A percentile compares a stretch with the other conserved stretches of the same genome.
Conservation (phyloP, 30 jellyfish, hydroid and myxozoan species). For the Mastigias papua region DNA sequence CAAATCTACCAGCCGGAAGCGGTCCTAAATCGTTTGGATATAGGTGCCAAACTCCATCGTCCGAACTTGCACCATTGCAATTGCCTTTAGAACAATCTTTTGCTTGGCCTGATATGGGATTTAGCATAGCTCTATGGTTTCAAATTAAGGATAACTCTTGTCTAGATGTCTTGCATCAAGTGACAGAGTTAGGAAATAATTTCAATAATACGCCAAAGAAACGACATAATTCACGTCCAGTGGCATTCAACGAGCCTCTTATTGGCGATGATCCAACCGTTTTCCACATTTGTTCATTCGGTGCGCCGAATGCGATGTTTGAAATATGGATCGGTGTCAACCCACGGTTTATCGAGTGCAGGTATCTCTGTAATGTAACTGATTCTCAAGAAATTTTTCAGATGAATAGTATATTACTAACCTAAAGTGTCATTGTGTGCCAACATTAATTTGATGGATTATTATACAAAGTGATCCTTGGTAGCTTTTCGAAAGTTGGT, state of each 20-base stretch:
- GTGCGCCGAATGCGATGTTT: constrained; percentile 86
- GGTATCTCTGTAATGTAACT: constrained; percentile 43
- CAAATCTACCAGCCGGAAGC: constrained; percentile 40
- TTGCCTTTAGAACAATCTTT: constrained; percentile 81
- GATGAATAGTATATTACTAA: not conserved
- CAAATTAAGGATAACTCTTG: constrained; percentile 46
- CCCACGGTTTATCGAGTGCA: constrained; percentile 83
- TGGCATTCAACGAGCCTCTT: constrained; percentile 5
- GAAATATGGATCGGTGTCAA: constrained; percentile 93
- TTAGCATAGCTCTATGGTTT: constrained; percentile 91
- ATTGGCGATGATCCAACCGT: constrained; percentile 52
- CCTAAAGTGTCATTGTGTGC: too few species aligned
- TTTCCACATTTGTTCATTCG: constrained; percentile 88
- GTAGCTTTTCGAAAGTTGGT: too few species aligned
- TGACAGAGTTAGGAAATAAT: not conserved
- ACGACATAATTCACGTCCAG: not conserved
- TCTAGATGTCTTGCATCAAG: not conserved
- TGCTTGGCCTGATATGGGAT: constrained; percentile 97
- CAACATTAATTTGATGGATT: too few species aligned
- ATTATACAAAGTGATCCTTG: too few species aligned
- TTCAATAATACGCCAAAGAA: not conserved
- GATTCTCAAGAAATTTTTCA: not conserved
- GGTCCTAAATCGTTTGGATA: constrained; percentile 70
- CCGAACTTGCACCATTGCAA: constrained; percentile 87
- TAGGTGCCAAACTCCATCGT: constrained; percentile 65